Evolutionary conservation across 2,113 vertebrate species (phyloP), one percentile per base, ranked within the genome.

Genomic region (Oophaga pumilio): DNA sequence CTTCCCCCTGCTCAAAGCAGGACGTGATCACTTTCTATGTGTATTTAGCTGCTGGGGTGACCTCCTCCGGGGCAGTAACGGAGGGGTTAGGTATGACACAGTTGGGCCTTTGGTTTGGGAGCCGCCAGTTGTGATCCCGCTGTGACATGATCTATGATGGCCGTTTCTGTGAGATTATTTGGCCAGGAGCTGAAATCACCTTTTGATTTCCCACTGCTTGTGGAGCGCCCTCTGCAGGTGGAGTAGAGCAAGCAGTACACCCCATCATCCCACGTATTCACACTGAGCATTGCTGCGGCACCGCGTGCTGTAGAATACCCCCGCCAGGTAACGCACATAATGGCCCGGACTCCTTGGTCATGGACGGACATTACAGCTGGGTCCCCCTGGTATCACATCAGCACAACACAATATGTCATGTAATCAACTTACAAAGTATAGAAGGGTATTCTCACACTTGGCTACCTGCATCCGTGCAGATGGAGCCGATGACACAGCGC

Each of bases 141-240:
- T 84, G 49, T 56, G 82, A 84, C 50, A 71, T 73, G 50, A 71
- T 84, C 17, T 71, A 73, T 56, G 24, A 69, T 56, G n/a, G 73
- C 24, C 13, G 26, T 71, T 69, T 52, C 26, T 22, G 14, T 56
- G 64, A 28, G 15, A 24, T 26, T 11, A 28, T 84, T 84, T 71
- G 82, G 82, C 15, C 26, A 10, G 24, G 60, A n/a, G 12, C 8
- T 71, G 49, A 22, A 64, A 62, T 81, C 28, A 15, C 13, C 52
- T 59, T 22, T 5, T 56, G 11, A n/a, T 62, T 60, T 50, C 7
- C 60, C 20, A 22, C 17, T 11, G 9, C 14, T 18, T 8, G 17
- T 17, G 8, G n/a, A 68, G 8, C 26, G 14, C 69, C 53, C 82
- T 9, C 28, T 8, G 22, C 49, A 66, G 11, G 18, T 60, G 53